These are phyloP conservation scores for Drosophila hamatofila DNA, from an alignment of 2,888 invertebrate genomes.

Conservation along the genomic window DNA sequence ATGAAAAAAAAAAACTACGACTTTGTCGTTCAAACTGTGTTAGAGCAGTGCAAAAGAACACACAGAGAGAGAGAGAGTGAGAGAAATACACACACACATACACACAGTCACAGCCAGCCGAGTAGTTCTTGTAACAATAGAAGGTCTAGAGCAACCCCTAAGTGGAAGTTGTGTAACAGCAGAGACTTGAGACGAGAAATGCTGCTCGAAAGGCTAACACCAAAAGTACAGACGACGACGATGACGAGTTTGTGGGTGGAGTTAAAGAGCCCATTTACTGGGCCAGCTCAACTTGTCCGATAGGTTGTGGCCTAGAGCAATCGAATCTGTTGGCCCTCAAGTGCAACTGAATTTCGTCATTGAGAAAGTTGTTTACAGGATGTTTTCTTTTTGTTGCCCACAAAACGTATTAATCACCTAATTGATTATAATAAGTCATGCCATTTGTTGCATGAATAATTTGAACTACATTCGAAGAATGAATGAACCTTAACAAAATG, in stretches of 20 bases:
- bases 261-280: conserved; percentile 37
- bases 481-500: neutral
- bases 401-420: conserved; percentile 24
- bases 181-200: conserved; percentile 70
- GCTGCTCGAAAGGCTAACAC: conserved; percentile 37
- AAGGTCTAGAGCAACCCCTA: conserved; percentile 73
- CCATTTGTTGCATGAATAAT: conserved; percentile 4
- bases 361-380: conserved; percentile 3
- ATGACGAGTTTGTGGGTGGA: conserved; percentile 69
- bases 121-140: conserved; percentile 76
- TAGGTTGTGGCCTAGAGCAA: conserved; percentile 12
- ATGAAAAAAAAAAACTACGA: conserved; percentile 55
- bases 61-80: neutral
- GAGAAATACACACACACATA: neutral
- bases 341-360: conserved; percentile 33
- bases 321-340: neutral
- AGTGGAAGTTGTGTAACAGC: conserved; percentile 57
- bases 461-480: neutral
- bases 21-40: conserved; percentile 23
- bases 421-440: neutral
- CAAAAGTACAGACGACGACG: conserved; percentile 32
- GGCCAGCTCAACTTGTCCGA: conserved; percentile 10
- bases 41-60: conserved; percentile 29
- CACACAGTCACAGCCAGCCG: neutral
- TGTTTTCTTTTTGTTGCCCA: neutral